phyloP scores from a whole-genome alignment of 1,140 invertebrate species.

The Euura saliciscinereae region DNA sequence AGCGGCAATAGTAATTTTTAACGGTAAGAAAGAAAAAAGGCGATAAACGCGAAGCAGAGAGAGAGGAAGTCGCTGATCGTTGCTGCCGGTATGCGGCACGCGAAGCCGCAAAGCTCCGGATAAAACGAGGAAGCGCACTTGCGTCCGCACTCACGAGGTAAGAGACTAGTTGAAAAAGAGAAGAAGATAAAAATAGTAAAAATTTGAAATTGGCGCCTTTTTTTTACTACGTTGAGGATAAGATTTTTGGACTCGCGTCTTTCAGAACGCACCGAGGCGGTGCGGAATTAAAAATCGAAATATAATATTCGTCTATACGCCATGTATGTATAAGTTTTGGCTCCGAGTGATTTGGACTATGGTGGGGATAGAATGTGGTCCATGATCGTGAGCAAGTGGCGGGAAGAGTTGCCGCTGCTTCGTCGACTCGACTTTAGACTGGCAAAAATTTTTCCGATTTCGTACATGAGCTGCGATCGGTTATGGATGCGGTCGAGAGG shows the following conservation, averaged over 20 bases:
- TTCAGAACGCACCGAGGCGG: too few species aligned
- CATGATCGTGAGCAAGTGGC: background rate
- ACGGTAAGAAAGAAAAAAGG: too few species aligned
- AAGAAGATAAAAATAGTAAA: background rate
- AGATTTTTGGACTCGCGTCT: too few species aligned
- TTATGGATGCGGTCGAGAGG: too few species aligned
- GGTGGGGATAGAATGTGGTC: background rate
- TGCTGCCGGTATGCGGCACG: slow-evolving; percentile 56
- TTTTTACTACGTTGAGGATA: too few species aligned
- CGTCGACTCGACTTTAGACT: too few species aligned
- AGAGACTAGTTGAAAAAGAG: slow-evolving; percentile 23
- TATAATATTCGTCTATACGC: too few species aligned
- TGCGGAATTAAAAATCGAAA: too few species aligned
- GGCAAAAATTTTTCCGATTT: too few species aligned
- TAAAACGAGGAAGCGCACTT: slow-evolving; percentile 56
- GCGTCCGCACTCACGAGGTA: slow-evolving; percentile 51
- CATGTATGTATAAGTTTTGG: too few species aligned
- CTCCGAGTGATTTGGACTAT: background rate
- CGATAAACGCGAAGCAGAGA: background rate
- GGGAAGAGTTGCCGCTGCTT: background rate
- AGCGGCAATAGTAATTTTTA: too few species aligned
- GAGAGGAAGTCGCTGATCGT: slow-evolving; percentile 25
- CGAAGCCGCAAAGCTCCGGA: slow-evolving; percentile 49
- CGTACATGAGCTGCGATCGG: too few species aligned
- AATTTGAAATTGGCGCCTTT: background rate